phyloP scores from a whole-genome alignment of 2,888 invertebrate genomes.

The Hyles lineata region DNA sequence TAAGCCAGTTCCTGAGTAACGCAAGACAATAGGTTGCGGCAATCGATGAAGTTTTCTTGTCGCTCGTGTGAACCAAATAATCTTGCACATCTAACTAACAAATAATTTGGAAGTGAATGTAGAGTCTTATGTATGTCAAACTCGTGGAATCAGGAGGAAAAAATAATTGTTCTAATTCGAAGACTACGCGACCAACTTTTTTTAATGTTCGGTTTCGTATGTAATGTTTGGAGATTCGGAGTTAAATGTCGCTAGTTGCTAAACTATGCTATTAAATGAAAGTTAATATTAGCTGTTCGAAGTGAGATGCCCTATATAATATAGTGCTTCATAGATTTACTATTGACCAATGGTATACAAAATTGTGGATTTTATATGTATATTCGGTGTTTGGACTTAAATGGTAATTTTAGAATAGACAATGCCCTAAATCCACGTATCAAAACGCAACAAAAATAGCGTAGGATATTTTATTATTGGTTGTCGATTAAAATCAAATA shows the following conservation, averaged over 20 bases:
- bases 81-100: too few species aligned
- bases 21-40: too few species aligned
- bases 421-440: slow-evolving; percentile 5
- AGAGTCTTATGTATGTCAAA: too few species aligned
- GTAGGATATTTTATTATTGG: neutral
- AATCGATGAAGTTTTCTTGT: too few species aligned
- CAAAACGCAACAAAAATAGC: slow-evolving; percentile 14
- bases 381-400: slow-evolving; percentile 23
- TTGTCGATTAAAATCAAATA: neutral
- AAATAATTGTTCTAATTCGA: too few species aligned
- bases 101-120: too few species aligned
- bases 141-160: too few species aligned
- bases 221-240: neutral
- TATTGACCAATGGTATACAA: slow-evolving; percentile 14
- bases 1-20: too few species aligned
- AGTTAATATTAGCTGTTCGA: slow-evolving; percentile 9
- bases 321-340: slow-evolving; percentile 22
- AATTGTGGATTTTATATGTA: slow-evolving; percentile 37
- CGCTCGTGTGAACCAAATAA: too few species aligned
- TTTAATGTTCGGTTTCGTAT: too few species aligned
- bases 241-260: neutral
- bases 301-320: slow-evolving; percentile 5
- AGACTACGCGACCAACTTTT: too few species aligned
- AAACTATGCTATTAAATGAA: neutral
- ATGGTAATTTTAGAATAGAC: neutral